These are phyloP conservation scores for Ptilorrhoa leucosticta DNA, from an alignment of 2,113 vertebrate genomes.

Conservation along the genomic window DNA sequence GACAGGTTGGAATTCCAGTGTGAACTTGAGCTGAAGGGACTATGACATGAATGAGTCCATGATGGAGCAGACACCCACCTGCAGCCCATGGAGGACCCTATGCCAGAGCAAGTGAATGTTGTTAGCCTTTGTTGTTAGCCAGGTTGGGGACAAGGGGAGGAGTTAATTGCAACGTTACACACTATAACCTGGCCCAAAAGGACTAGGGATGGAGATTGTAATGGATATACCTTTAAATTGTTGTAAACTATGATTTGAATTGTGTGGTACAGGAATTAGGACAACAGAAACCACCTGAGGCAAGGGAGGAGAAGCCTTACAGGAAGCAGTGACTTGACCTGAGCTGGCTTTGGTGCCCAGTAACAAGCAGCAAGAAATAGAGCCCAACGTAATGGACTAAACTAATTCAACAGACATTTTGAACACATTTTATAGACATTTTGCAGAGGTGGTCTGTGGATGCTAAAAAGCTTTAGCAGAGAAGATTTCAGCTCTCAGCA, in stretches of 20 bases:
- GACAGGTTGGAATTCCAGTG: neutral
- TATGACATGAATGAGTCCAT: neutral
- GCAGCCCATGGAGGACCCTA: neutral
- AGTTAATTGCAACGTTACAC: neutral
- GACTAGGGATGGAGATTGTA: neutral
- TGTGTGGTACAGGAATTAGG: neutral
- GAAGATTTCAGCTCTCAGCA: too few species aligned
- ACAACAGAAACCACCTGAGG: neutral
- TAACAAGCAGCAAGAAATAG: neutral
- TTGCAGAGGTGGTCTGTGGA: neutral
- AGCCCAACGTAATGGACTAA: neutral
- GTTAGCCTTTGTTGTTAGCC: neutral
- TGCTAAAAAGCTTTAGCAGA: too few species aligned
- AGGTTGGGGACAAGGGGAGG: neutral
- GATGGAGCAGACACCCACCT: neutral
- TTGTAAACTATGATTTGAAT: neutral
- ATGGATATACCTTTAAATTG: neutral
- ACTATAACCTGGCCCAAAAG: neutral
- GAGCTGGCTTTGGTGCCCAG: neutral
- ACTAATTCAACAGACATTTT: neutral
- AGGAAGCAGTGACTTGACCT: neutral
- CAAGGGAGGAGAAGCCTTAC: neutral
- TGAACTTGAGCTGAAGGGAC: neutral
- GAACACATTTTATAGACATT: neutral
- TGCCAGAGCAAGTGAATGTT: neutral